Evolutionary conservation across 2,888 invertebrate species (phyloP).

Genomic region (Cloeon dipterum): DNA sequence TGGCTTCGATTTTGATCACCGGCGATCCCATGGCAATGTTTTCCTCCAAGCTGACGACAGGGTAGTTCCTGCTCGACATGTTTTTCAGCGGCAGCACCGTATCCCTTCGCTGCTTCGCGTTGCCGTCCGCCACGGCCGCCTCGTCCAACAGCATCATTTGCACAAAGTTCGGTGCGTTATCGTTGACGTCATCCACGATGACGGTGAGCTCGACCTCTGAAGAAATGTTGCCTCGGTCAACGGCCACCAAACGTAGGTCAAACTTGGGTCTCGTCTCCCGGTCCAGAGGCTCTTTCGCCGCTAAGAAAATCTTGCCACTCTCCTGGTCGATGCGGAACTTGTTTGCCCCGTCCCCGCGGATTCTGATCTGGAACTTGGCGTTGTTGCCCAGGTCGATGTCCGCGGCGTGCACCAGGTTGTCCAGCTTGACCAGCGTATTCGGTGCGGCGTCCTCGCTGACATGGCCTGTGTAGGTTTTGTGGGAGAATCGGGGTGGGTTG

Average conservation of each 20-base stretch:
- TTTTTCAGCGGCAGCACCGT: background rate
- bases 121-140: slow-evolving; percentile 28
- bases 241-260: slow-evolving; percentile 44
- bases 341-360: slow-evolving; percentile 54
- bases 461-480: slow-evolving; percentile 43
- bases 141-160: slow-evolving; percentile 45
- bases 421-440: slow-evolving; percentile 44
- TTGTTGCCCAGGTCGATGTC: slow-evolving; percentile 49
- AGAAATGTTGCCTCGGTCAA: slow-evolving; percentile 45
- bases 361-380: slow-evolving; percentile 38
- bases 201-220: slow-evolving; percentile 50
- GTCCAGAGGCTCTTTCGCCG: slow-evolving; percentile 30
- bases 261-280: slow-evolving; percentile 47
- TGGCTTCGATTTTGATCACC: slow-evolving; percentile 41
- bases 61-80: slow-evolving; percentile 16
- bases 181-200: slow-evolving; percentile 54
- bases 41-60: slow-evolving; percentile 46
- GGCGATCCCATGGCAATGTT: slow-evolving; percentile 43
- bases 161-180: slow-evolving; percentile 48
- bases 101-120: background rate
- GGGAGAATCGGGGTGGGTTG: slow-evolving; percentile 58
- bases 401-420: slow-evolving; percentile 29
- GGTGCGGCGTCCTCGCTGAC: slow-evolving; percentile 53
- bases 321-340: slow-evolving; percentile 42
- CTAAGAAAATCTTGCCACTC: slow-evolving; percentile 33